Percentiles rank a stretch among this genome's conserved stretches.
phyloP scores from a whole-genome alignment of 2,797 vertebrate species.

The Thamnophis elegans region DNA sequence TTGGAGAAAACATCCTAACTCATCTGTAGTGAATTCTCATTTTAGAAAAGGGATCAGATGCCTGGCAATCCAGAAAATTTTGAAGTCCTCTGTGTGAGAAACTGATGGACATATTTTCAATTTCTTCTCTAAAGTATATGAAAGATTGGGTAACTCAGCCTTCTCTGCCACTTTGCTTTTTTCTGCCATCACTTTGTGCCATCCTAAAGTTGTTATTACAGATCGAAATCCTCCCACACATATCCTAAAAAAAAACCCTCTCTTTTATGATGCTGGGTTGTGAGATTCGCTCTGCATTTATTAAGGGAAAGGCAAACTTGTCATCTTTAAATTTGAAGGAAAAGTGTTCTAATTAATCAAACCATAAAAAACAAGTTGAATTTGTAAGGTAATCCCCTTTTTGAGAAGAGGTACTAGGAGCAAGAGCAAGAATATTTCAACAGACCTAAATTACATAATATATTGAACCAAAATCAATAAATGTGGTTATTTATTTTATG shows the following conservation, averaged over 20 bases:
- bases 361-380: background rate
- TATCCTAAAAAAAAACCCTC: background rate
- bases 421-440: background rate
- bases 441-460: background rate
- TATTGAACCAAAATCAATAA: background rate
- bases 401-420: background rate
- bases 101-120: background rate
- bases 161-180: background rate
- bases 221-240: background rate
- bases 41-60: background rate
- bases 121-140: background rate
- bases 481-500: background rate
- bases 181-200: accelerated
- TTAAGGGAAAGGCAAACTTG: slow-evolving; percentile 17
- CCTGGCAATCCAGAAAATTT: background rate
- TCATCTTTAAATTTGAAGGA: accelerated
- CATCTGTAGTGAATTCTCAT: background rate
- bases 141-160: background rate
- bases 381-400: background rate
- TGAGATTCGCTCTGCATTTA: background rate
- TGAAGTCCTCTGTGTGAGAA: background rate
- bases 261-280: background rate
- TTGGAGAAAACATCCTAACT: background rate
- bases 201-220: background rate
- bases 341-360: slow-evolving; percentile 22